Percentiles rank a stretch among this genome's conserved stretches.
Conservation (phyloP, 1,140 invertebrate genomes). For the Macrotrachela quadricornifera region DNA sequence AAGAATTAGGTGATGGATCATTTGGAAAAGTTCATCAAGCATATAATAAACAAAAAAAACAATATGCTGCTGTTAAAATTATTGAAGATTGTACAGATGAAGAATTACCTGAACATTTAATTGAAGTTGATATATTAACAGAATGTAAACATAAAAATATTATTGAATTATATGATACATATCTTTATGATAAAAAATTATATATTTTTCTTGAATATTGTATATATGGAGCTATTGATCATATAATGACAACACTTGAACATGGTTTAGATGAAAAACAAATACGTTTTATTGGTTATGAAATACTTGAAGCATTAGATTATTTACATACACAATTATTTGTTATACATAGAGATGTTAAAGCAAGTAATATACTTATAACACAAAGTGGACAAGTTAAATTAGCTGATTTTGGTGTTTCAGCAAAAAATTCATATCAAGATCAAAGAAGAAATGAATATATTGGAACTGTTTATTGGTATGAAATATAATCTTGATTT, state of each 20-base stretch:
- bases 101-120: conserved; percentile 87
- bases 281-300: conserved; percentile 5
- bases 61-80: conserved; percentile 80
- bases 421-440: conserved; percentile 34
- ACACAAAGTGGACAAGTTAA: conserved; percentile 94
- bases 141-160: conserved; percentile 66
- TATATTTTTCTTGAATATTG: conserved; percentile 11
- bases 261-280: conserved; percentile 6
- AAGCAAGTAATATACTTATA: conserved; percentile 94
- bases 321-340: conserved; percentile 8
- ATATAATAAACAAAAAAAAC: conserved; percentile 55
- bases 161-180: conserved; percentile 8
- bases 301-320: conserved; percentile 5
- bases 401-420: conserved; percentile 38
- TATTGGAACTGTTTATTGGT: conserved; percentile 76
- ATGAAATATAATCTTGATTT: too few species aligned
- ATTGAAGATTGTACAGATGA: conserved; percentile 86
- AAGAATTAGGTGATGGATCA: conserved; percentile 84
- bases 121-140: conserved; percentile 92
- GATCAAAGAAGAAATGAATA: conserved; percentile 88
- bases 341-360: conserved; percentile 49
- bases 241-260: conserved; percentile 10
- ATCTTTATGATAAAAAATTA: conserved; percentile 7
- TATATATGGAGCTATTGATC: conserved; percentile 9
- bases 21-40: conserved; percentile 91